Percentiles rank a stretch among this genome's conserved stretches.
phyloP scores from a whole-genome alignment of 2,888 invertebrate genomes.

The Rhyacophila evoluta region DNA sequence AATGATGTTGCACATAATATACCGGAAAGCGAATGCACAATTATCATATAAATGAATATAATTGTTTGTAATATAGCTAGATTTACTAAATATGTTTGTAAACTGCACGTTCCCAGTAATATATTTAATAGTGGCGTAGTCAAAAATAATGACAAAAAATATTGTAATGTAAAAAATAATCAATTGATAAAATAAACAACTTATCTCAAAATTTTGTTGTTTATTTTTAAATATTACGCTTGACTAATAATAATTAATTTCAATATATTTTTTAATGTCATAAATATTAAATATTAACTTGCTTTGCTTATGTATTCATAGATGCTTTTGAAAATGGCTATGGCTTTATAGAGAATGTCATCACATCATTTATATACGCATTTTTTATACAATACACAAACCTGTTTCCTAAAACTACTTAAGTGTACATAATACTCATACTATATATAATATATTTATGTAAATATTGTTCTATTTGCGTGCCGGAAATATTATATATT shows the following conservation, averaged over 20 bases:
- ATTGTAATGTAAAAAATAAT: conserved; percentile 17
- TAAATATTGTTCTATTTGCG: too few relatives aligned
- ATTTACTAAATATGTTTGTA: background rate
- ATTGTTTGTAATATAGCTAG: background rate
- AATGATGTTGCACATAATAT: background rate
- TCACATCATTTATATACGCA: background rate
- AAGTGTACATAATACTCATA: too few relatives aligned
- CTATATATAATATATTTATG: too few relatives aligned
- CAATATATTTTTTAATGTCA: background rate
- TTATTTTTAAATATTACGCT: conserved; percentile 14
- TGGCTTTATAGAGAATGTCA: background rate
- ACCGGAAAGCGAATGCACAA: background rate
- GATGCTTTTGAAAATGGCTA: background rate
- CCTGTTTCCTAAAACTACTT: background rate
- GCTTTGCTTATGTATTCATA: background rate
- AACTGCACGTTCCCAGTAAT: background rate
- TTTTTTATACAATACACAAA: background rate
- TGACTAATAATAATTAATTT: background rate
- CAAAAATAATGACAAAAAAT: background rate
- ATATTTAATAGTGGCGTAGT: background rate
- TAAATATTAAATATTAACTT: background rate
- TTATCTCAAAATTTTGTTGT: conserved; percentile 10
- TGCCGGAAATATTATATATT: too few relatives aligned
- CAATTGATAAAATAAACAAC: conserved; percentile 8
- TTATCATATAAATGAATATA: background rate